Conservation (phyloP, 2,797 vertebrate species). For the Coilia nasus region DNA sequence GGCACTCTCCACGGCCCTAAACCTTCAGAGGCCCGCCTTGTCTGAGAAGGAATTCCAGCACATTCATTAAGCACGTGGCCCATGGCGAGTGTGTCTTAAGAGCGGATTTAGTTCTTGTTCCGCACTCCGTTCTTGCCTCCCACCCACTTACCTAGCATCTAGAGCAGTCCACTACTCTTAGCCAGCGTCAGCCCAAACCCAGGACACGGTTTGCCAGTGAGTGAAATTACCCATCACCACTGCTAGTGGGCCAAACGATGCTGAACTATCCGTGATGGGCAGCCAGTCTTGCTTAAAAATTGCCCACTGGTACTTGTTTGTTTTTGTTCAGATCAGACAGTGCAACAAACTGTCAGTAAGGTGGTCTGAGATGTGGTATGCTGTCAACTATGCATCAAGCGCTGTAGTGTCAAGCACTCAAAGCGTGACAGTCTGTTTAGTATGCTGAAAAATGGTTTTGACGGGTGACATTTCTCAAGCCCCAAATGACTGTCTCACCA, state of each 20-base stretch:
- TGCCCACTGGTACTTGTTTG: too few relatives aligned
- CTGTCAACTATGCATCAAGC: background rate
- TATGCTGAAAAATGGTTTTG: background rate
- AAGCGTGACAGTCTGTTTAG: background rate
- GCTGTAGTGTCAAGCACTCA: too few relatives aligned
- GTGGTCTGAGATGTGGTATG: background rate
- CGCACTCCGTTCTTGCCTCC: background rate
- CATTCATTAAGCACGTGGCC: conserved; percentile 30
- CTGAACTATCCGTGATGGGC: background rate
- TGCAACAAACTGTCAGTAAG: too few relatives aligned
- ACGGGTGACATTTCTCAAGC: background rate
- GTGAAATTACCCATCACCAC: background rate
- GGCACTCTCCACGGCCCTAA: conserved; percentile 30
- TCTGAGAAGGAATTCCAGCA: conserved; percentile 38
- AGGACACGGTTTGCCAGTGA: background rate
- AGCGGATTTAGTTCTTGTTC: conserved; percentile 33
- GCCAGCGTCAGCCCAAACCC: background rate
- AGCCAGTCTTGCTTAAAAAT: background rate
- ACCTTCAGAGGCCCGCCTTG: conserved; percentile 43
- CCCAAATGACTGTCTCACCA: background rate
- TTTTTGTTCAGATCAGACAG: too few relatives aligned
- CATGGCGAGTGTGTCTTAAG: conserved; percentile 34
- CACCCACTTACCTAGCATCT: background rate
- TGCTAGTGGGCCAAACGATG: background rate
- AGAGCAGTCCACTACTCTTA: background rate